Percentiles rank a stretch among this genome's conserved stretches.
Conservation (phyloP, 2,113 vertebrate genomes). For the Tetraodon nigroviridis region DNA sequence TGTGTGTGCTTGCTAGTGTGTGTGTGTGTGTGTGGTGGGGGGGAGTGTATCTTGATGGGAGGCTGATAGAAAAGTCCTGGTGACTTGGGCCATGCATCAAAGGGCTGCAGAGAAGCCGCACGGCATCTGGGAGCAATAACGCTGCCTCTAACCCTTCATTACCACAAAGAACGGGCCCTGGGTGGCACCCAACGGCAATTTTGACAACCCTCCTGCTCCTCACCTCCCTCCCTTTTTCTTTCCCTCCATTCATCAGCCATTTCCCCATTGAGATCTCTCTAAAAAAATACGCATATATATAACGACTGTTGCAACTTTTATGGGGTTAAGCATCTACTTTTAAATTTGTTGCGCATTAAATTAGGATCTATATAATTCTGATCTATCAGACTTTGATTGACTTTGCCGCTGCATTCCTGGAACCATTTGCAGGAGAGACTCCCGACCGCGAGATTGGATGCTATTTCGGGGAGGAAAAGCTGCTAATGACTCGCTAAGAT, state of each 20-base stretch:
- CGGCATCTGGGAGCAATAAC: constrained; percentile 82
- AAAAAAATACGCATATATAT: constrained; percentile 4
- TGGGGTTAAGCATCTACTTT: no score
- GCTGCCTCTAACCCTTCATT: constrained; percentile 77
- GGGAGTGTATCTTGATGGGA: constrained; percentile 45
- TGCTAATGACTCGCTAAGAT: constrained; percentile 39
- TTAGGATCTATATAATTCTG: no score
- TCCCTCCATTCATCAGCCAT: constrained; percentile 60
- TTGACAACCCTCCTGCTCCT: constrained; percentile 70
- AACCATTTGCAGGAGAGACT: constrained; percentile 10
- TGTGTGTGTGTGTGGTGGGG: constrained; percentile 16
- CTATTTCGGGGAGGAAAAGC: constrained; percentile 36
- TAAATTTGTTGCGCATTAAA: no score
- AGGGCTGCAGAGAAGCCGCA: constrained; percentile 68
- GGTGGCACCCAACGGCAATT: constrained; percentile 76
- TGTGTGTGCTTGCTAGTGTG: not conserved
- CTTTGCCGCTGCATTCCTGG: no score
- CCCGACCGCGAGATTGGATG: constrained; percentile 10
- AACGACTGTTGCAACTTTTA: constrained; percentile 15
- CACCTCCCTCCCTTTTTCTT: constrained; percentile 61
- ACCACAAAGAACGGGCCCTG: constrained; percentile 77
- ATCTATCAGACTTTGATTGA: no score
- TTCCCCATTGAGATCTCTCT: constrained; percentile 46
- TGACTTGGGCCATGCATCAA: constrained; percentile 75
- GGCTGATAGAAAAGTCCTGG: constrained; percentile 69